Percentiles rank a stretch among this genome's conserved stretches.
Evolutionary conservation across 2,797 vertebrate genomes (phyloP).

Genomic region (Valencia hispanica): DNA sequence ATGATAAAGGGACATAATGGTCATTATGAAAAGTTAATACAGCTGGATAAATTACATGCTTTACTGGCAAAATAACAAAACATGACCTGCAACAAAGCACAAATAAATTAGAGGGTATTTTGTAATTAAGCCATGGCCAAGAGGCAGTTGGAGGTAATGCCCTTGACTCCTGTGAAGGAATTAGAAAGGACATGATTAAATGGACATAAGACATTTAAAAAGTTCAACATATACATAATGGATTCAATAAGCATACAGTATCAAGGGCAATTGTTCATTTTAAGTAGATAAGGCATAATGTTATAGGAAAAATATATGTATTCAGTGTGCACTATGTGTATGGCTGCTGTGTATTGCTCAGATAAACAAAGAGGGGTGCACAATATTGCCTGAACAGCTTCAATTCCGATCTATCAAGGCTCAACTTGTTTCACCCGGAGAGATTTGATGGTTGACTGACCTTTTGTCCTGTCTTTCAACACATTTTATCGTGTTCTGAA

Average conservation of each 20-base stretch:
- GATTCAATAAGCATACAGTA: neutral
- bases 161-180: neutral
- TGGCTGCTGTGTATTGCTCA: neutral
- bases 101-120: neutral
- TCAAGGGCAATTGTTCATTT: neutral
- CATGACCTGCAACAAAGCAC: neutral
- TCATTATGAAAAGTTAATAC: neutral
- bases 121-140: neutral
- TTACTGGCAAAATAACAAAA: neutral
- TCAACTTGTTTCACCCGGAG: neutral
- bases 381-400: neutral
- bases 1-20: neutral
- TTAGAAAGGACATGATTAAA: slow-evolving; percentile 6
- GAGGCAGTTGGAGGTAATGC: neutral
- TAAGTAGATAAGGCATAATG: neutral
- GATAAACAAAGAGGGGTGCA: neutral
- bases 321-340: neutral
- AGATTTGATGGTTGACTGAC: slow-evolving; percentile 2
- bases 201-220: slow-evolving; percentile 1
- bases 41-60: neutral
- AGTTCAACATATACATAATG: neutral
- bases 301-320: neutral
- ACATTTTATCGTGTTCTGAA: neutral
- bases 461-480: neutral
- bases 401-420: neutral